Evolutionary conservation across 2,113 vertebrate genomes (phyloP), one percentile per base, ranked within the genome.

Genomic region (Galbula dea): DNA sequence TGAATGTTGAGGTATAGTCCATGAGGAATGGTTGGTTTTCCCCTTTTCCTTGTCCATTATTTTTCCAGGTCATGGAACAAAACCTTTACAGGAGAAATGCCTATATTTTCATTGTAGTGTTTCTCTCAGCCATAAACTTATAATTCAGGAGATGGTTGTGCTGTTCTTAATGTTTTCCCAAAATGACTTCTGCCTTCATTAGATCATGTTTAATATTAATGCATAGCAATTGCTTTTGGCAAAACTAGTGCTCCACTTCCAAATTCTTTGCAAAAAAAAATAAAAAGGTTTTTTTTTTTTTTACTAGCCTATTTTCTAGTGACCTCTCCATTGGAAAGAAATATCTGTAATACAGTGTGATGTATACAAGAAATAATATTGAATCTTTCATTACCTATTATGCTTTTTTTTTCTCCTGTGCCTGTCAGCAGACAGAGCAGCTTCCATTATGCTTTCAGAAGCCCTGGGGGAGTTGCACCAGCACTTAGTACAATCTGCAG

Each of bases 141-240:
- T 88, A 87, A 94, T 97, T 96, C 91, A 96, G 89, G 89, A 92
- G 96, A 93, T 95, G 77, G n/a, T 72, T 95, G 88, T 91, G 59
- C 76, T 84, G 48, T 85, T 93, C 83, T 81, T 92, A 92, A 92
- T 96, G 95, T 96, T 96, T 97, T 97, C 95, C 96, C 97, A 75
- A 93, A 97, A 98, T 22, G 90, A 88, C 89, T 97, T 97, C 94
- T 96, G 97, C 85, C 83, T 96, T 97, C 94, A 80, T 95, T 94
- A 96, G 95, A 89, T 95, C 45, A 62, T 96, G 95, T 97, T 96
- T 97, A 97, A 96, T 97, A 96, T 97, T 97, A 96, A 97, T 97
- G 89, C 51, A 62, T 77, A 96, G 81, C 84, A 89, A 68, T 97
- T 96, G 95, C 96, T 97, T 97, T 97, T 96, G 96, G 94, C 94